These are phyloP conservation scores for Alcis repandata DNA, from an alignment of 2,888 invertebrate genomes.

Conservation along the genomic window DNA sequence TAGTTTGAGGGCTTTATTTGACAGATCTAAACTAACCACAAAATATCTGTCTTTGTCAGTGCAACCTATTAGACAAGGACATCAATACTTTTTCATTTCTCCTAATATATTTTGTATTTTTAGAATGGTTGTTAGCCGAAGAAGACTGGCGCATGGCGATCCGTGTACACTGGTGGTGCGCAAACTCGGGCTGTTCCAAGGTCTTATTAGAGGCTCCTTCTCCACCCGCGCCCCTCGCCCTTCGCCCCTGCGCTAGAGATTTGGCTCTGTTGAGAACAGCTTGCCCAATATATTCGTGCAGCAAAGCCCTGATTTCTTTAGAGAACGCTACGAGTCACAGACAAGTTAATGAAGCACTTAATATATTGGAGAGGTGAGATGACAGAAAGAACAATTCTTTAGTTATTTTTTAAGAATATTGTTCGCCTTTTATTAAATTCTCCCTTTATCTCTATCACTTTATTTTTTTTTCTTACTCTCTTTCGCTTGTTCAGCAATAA, in stretches of 20 bases:
- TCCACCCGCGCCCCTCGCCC: constrained; percentile 61
- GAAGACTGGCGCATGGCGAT: constrained; percentile 71
- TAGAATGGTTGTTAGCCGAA: constrained; percentile 75
- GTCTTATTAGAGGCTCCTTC: constrained; percentile 54
- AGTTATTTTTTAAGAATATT: not conserved
- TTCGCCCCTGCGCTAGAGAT: constrained; percentile 72
- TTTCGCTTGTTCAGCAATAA: too few species aligned
- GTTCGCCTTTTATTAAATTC: not conserved
- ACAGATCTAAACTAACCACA: too few species aligned
- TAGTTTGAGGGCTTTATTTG: too few species aligned
- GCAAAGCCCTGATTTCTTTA: constrained; percentile 84
- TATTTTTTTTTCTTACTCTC: too few species aligned
- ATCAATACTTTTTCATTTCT: too few species aligned
- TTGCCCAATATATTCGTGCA: constrained; percentile 82
- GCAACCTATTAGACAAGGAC: too few species aligned
- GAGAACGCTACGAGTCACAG: constrained; percentile 89
- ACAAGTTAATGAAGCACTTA: constrained; percentile 85
- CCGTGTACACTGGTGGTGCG: constrained; percentile 76
- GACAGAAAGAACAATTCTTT: not conserved
- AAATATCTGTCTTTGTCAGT: too few species aligned
- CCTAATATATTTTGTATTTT: not conserved
- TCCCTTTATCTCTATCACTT: too few species aligned
- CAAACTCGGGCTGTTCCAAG: constrained; percentile 56
- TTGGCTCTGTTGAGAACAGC: constrained; percentile 81
- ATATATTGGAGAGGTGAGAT: constrained; percentile 85